Percentiles rank a stretch among this genome's conserved stretches.
Conservation (phyloP, 1,140 invertebrate genomes). For the Drosophila asahinai region DNA sequence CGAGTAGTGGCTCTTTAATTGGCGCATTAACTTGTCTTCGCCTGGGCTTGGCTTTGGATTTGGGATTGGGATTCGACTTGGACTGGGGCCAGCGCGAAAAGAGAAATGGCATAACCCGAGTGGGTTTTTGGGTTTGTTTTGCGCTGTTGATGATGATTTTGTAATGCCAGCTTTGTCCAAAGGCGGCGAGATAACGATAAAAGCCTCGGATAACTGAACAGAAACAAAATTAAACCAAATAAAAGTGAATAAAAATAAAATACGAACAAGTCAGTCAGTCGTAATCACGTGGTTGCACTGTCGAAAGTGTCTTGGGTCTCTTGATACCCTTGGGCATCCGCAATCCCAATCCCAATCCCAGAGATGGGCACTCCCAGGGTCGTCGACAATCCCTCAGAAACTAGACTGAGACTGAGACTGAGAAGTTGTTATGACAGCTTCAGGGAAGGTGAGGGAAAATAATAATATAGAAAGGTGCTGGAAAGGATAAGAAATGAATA, state of each 20-base stretch:
- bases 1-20: slow-evolving; percentile 73
- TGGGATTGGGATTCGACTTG: slow-evolving; percentile 7
- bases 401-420: no score
- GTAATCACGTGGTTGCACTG: slow-evolving; percentile 38
- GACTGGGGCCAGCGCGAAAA: slow-evolving; percentile 34
- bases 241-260: slow-evolving; percentile 19
- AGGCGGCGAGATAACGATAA: slow-evolving; percentile 66
- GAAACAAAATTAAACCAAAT: slow-evolving; percentile 7
- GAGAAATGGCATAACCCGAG: slow-evolving; percentile 74
- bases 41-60: slow-evolving; percentile 31
- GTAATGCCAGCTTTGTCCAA: slow-evolving; percentile 52
- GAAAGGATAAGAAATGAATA: no score
- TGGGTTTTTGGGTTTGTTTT: slow-evolving; percentile 29
- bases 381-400: neutral
- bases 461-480: no score
- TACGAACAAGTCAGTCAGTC: slow-evolving; percentile 27
- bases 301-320: slow-evolving; percentile 27
- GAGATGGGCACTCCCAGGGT: slow-evolving; percentile 22
- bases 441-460: neutral
- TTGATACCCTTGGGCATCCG: slow-evolving; percentile 5
- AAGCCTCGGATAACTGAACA: slow-evolving; percentile 31
- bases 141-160: slow-evolving; percentile 27
- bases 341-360: no score
- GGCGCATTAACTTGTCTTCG: slow-evolving; percentile 71
- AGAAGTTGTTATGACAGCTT: neutral